A percentile compares a stretch with the other conserved stretches of the same genome.
Conservation (phyloP, 1,140 invertebrate genomes). For the Atta colombica region DNA sequence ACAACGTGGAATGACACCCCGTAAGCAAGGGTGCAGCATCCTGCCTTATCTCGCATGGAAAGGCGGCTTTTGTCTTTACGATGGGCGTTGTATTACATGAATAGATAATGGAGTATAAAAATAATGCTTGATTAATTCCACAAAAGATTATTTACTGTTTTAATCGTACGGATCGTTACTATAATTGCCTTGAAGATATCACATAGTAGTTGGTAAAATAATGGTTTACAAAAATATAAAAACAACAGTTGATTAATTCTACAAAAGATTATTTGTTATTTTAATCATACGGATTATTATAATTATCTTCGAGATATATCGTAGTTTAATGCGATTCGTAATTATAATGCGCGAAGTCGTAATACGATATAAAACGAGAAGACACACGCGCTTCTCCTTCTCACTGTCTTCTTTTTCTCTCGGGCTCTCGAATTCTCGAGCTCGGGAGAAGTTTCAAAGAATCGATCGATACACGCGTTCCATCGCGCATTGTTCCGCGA, state of each 20-base stretch:
- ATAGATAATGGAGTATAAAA: not conserved
- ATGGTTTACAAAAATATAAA: not conserved
- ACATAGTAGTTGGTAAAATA: not conserved
- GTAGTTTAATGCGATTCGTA: not conserved
- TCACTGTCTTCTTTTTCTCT: not conserved
- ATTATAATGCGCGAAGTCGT: not conserved
- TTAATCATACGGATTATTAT: not conserved
- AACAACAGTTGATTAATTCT: not conserved
- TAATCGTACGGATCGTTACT: not conserved
- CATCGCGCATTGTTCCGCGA: constrained; percentile 78
- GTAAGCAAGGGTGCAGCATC: constrained; percentile 40
- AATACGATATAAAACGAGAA: not conserved
- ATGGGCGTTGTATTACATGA: not conserved
- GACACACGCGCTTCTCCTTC: no score
- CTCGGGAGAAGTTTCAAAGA: constrained; percentile 64
- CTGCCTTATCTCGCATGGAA: constrained; percentile 23
- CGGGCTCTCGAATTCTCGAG: not conserved
- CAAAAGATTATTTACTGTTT: not conserved
- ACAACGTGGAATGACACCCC: constrained; percentile 53
- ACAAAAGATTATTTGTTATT: not conserved
- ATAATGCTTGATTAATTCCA: not conserved
- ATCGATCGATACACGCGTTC: constrained; percentile 75
- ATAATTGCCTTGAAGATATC: not conserved
- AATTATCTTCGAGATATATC: no score
- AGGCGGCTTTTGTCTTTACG: not conserved